Evolutionary conservation across 2,888 invertebrate species (phyloP), one percentile per base, ranked within the genome.

Genomic region (Drosophila infuscata): DNA sequence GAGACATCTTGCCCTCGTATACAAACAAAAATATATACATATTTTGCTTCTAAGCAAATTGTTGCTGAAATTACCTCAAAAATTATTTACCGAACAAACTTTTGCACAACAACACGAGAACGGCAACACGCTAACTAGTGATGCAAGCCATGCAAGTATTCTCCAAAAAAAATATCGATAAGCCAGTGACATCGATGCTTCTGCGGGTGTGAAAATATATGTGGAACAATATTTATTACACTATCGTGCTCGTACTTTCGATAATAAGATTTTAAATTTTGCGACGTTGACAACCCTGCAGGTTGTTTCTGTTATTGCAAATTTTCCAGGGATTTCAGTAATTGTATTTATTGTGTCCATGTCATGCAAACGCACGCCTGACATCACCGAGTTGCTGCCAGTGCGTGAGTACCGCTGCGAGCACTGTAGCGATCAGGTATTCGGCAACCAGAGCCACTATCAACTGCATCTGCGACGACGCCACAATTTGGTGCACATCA

Each of bases 401-500:
- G 70, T 67, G 17, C 76, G 89, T 1, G 56, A 88, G 30, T 79
- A 88, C 33, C 82, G 89, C 0, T 94, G 94, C 71, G 74, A 93
- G 0, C 93, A 91, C 7, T 93, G 93, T 35, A 95, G 94, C 72
- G 75, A 88, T 1, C 92, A 93, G 32, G 90, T 93, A 3, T 95
- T 95, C 81, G 93, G 92, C 30, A 94, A 94, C 66, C 91, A 93
- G 32, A 93, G 94, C 12, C 94, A 95, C 81, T 92, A 94, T 35
- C 93, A 94, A 69, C 91, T 94, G 73, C 96, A 96, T 82, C 79
- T 96, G 6, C 90, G 93, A 0, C 95, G 94, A 79, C 93, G 93
- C 0, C 96, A 96, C 74, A 93, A 94, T 3, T 49, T 88, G 8
- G 66, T 48, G 11, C 11, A 43, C 0, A 48, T 52, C 11, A 63